Evolutionary conservation across 1,140 invertebrate species (phyloP), one percentile per base, ranked within the genome.

Genomic region (Drosophila chauvacae): DNA sequence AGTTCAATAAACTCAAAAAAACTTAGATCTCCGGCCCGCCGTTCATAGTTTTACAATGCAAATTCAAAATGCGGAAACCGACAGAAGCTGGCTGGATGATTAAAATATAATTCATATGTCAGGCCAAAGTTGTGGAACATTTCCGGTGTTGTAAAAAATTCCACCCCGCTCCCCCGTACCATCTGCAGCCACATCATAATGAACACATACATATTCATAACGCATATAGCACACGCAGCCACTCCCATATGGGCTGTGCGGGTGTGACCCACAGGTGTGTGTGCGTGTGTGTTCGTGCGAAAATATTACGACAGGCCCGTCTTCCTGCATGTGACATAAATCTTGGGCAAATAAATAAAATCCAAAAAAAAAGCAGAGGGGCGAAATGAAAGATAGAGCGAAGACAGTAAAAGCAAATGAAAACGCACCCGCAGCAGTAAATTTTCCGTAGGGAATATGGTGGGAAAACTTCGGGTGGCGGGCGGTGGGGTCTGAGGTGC

Each of bases 131-230:
- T 85, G 62, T 75, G 77, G 77, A 75, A 83, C 74, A 78, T 85
- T 88, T 90, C 84, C 84, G 84, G 55, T 70, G 73, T 72, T 70
- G 80, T 81, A 85, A 85, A 87, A 90, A 85, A 84, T 78, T 41
- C 41, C 51, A 5, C 2, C 28, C 63, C n/a, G 14, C 56, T n/a
- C 23, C 33, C 48, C 62, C 3, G 16, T 62, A 3, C 72, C 66
- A 65, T 13, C 26, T 13, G 28, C 48, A 51, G 5, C 28, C 48
- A 14, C 30, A 37, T 30, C 69, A 60, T 88, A 84, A 88, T 88
- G 77, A 90, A 88, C 84, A 63, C 84, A 88, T 84, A 83, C 84
- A 88, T 88, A 88, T 88, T 90, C 85, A 88, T 90, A 90, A 75
- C 68, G 78, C 65, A 55, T 37, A 37, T 35, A 20, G 58, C 77